A percentile compares a stretch with the other conserved stretches of the same genome.
Evolutionary conservation across 1,140 invertebrate genomes (phyloP).

Genomic region (Ostrea edulis): DNA sequence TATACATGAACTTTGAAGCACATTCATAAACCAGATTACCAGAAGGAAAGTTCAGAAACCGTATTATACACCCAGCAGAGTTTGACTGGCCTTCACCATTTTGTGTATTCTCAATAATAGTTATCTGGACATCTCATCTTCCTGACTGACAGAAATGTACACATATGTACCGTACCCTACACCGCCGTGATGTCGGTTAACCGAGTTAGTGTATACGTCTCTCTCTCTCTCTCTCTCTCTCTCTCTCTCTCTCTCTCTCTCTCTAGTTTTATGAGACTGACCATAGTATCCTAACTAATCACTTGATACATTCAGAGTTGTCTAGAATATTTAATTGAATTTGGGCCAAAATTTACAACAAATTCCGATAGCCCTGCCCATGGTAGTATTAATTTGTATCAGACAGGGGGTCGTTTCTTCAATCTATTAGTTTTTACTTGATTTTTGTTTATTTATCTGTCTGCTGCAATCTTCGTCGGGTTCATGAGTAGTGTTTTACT

Average conservation of each 20-base stretch:
- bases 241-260: neutral
- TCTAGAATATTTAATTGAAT: neutral
- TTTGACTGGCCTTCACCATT: too few relatives aligned
- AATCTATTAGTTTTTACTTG: constrained; percentile 4
- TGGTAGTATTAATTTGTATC: neutral
- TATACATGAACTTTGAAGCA: too few relatives aligned
- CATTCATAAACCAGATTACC: too few relatives aligned
- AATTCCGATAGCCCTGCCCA: neutral
- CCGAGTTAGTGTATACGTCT: neutral
- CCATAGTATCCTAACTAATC: neutral
- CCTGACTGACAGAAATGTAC: too few relatives aligned
- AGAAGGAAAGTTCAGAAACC: too few relatives aligned
- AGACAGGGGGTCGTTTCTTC: neutral
- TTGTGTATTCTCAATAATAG: too few relatives aligned
- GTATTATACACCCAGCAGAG: too few relatives aligned
- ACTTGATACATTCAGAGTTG: neutral
- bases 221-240: neutral
- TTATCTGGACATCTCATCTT: too few relatives aligned
- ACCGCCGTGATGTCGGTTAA: too few relatives aligned
- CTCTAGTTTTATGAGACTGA: neutral
- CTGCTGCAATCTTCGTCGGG: neutral
- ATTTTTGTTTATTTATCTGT: constrained; percentile 28
- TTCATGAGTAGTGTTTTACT: neutral
- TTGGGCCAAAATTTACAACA: neutral
- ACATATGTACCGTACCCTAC: too few relatives aligned